A percentile compares a stretch with the other conserved stretches of the same genome.
These are phyloP conservation scores for Equus quagga DNA, from an alignment of 2,113 vertebrate species.

Conservation along the genomic window DNA sequence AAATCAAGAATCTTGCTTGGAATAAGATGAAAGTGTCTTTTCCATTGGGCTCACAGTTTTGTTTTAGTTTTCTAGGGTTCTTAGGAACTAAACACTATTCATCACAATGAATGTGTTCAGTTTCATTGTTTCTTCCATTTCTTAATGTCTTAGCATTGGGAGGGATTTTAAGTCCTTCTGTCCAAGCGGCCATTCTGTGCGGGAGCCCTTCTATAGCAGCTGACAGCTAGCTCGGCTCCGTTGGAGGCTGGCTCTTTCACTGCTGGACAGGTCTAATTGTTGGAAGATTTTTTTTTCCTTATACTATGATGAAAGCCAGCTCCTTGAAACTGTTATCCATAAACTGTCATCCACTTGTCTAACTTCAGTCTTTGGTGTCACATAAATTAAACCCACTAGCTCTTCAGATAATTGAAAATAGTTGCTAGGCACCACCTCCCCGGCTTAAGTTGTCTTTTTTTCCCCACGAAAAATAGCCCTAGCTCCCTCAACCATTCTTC, in stretches of 20 bases:
- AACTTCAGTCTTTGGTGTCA: conserved; percentile 40
- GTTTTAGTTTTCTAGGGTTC: conserved; percentile 50
- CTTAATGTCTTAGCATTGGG: conserved; percentile 53
- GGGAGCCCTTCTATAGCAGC: neutral
- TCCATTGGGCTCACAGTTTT: neutral
- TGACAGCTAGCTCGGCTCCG: neutral
- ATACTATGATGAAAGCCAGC: conserved; percentile 43
- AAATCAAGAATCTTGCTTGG: conserved; percentile 24
- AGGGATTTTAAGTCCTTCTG: conserved; percentile 57
- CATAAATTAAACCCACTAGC: conserved; percentile 32
- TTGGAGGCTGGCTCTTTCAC: conserved; percentile 34
- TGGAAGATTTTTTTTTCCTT: neutral
- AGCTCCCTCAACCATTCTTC: neutral
- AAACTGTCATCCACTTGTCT: conserved; percentile 54
- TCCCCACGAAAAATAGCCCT: neutral
- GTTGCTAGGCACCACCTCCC: conserved; percentile 50
- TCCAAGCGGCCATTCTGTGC: conserved; percentile 47
- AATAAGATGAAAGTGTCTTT: neutral
- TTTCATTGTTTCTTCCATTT: conserved; percentile 55
- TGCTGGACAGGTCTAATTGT: conserved; percentile 58
- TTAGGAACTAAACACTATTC: neutral
- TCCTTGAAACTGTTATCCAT: conserved; percentile 55
- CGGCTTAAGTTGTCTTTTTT: neutral
- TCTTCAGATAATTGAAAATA: conserved; percentile 61
- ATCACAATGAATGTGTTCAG: conserved; percentile 54